phyloP scores from a whole-genome alignment of 2,888 invertebrate species.

The Lasius fuliginosus region DNA sequence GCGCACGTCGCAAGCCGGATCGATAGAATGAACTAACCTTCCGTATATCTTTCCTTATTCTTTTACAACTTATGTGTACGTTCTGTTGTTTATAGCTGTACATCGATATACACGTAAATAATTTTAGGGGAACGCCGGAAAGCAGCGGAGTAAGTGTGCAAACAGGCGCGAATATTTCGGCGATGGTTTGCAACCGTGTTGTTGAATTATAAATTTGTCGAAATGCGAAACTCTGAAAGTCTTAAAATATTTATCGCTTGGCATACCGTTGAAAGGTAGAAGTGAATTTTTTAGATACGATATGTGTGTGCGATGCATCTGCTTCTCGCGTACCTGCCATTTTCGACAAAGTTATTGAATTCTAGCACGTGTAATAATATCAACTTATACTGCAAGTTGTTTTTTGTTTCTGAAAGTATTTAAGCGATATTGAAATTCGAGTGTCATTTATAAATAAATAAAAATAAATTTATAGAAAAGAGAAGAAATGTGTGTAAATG shows the following conservation, averaged over 20 bases:
- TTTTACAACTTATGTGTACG: slow-evolving; percentile 54
- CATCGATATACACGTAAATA: slow-evolving; percentile 29
- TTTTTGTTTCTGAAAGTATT: neutral
- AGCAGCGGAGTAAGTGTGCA: slow-evolving; percentile 1
- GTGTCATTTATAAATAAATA: neutral
- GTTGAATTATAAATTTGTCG: neutral
- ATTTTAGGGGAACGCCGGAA: slow-evolving; percentile 22
- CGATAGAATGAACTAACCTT: slow-evolving; percentile 75
- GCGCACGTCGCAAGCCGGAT: slow-evolving; percentile 75
- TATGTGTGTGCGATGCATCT: neutral
- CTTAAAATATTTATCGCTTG: slow-evolving; percentile 45
- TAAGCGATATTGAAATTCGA: neutral
- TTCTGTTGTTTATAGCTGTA: slow-evolving; percentile 50
- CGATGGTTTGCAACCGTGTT: slow-evolving; percentile 47
- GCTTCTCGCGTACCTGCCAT: neutral
- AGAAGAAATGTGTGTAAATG: neutral
- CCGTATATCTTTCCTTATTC: slow-evolving; percentile 57
- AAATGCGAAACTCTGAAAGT: slow-evolving; percentile 22
- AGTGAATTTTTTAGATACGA: slow-evolving; percentile 28
- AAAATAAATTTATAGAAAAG: neutral
- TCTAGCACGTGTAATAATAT: slow-evolving; percentile 1
- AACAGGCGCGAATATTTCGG: slow-evolving; percentile 49
- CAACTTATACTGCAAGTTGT: neutral
- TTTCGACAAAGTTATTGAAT: slow-evolving; percentile 10
- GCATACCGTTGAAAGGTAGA: slow-evolving; percentile 29